These are phyloP conservation scores for Notarius lentiginosus DNA, from an alignment of 2,113 vertebrate genomes.

Conservation along the genomic window DNA sequence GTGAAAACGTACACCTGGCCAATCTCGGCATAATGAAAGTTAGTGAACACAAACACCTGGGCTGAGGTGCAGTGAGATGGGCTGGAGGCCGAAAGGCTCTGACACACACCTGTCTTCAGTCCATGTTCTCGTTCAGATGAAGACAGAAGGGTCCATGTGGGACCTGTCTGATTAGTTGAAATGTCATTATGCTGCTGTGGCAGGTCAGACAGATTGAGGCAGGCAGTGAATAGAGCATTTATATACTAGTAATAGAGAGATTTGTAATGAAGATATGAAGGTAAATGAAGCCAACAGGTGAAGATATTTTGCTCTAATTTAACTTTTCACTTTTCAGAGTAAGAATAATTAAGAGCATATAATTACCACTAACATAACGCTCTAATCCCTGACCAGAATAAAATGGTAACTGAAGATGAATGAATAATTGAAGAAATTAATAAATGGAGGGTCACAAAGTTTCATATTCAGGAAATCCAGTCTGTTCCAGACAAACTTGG, in stretches of 20 bases:
- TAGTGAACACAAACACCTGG: constrained; percentile 47
- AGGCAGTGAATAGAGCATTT: not conserved
- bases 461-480: not conserved
- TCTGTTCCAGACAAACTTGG: not conserved
- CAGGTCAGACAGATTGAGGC: constrained; percentile 10
- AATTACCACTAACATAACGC: too few species aligned
- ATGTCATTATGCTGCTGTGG: constrained; percentile 10
- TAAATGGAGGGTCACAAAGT: not conserved
- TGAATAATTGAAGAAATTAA: not conserved
- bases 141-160: constrained; percentile 26
- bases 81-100: constrained; percentile 25
- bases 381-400: not conserved
- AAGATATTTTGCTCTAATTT: not conserved
- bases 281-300: constrained; percentile 10
- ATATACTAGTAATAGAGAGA: not conserved
- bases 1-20: constrained; percentile 49
- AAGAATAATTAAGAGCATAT: not conserved
- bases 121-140: constrained; percentile 16
- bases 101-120: constrained; percentile 27
- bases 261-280: constrained; percentile 18
- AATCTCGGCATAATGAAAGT: constrained; percentile 53
- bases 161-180: constrained; percentile 30
- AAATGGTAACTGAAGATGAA: not conserved
- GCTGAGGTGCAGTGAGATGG: constrained; percentile 21
- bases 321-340: not conserved